A percentile compares a stretch with the other conserved stretches of the same genome.
These are phyloP conservation scores for Danio jaintianensis DNA, from an alignment of 2,797 vertebrate species.

Conservation along the genomic window DNA sequence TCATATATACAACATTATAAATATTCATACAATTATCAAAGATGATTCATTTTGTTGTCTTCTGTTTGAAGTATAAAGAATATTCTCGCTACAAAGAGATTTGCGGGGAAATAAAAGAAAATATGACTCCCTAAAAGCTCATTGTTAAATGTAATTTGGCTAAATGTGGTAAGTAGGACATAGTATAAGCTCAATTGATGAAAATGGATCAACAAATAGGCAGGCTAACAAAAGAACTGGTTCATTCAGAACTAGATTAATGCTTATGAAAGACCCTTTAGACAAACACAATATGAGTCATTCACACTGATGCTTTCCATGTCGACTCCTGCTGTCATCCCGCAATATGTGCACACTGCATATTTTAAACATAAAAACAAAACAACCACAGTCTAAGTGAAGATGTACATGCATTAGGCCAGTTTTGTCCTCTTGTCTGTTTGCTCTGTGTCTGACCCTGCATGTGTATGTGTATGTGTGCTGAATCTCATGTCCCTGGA, in stretches of 20 bases:
- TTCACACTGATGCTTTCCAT: slow-evolving; percentile 20
- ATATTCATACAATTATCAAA: too few relatives aligned
- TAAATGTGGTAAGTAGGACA: slow-evolving; percentile 1
- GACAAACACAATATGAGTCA: slow-evolving; percentile 12
- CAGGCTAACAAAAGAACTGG: slow-evolving; percentile 23
- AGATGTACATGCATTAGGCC: neutral
- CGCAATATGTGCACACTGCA: neutral
- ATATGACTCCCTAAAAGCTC: neutral
- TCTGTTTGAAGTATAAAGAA: neutral
- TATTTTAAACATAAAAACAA: slow-evolving; percentile 8
- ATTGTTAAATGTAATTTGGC: neutral
- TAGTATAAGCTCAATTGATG: slow-evolving; percentile 20
- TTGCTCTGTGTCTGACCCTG: slow-evolving; percentile 18
- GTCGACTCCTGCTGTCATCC: slow-evolving; percentile 16
- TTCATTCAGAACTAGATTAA: slow-evolving; percentile 33
- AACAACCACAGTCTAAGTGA: neutral
- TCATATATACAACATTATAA: too few relatives aligned
- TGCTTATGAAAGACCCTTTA: slow-evolving; percentile 15
- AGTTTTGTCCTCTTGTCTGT: neutral
- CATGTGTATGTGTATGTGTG: neutral
- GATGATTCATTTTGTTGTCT: neutral
- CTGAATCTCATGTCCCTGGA: slow-evolving; percentile 22
- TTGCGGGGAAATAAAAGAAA: neutral
- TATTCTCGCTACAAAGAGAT: neutral
- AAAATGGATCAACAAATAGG: slow-evolving; percentile 28